These are phyloP conservation scores for Spinibarbus caldwelli DNA, from an alignment of 2,797 vertebrate species.

Conservation along the genomic window DNA sequence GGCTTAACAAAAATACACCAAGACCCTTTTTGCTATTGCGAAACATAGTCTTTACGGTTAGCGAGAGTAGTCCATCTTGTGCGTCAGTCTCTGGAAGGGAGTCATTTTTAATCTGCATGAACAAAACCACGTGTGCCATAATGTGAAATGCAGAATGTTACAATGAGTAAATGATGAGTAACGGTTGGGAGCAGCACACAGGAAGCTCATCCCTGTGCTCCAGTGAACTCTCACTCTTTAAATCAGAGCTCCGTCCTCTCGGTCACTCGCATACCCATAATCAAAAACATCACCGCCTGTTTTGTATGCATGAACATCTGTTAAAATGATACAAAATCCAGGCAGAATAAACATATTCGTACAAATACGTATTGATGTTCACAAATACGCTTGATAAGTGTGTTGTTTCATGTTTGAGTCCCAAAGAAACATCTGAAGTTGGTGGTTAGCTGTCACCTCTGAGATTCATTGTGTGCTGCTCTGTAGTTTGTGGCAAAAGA, in stretches of 20 bases:
- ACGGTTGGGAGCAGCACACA: conserved; percentile 62
- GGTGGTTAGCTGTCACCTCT: conserved; percentile 58
- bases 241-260: neutral
- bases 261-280: conserved; percentile 11
- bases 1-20: conserved; percentile 65
- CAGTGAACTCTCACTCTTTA: conserved; percentile 13
- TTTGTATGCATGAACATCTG: neutral
- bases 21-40: conserved; percentile 49
- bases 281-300: conserved; percentile 10
- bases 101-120: conserved; percentile 69
- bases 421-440: conserved; percentile 32
- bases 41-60: conserved; percentile 44
- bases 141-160: conserved; percentile 66
- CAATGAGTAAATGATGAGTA: conserved; percentile 69
- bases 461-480: conserved; percentile 61
- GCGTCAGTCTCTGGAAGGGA: conserved; percentile 56
- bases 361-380: conserved; percentile 20
- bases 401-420: neutral
- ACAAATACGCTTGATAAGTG: neutral
- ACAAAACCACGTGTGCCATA: conserved; percentile 56
- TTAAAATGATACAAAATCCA: neutral
- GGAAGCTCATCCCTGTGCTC: conserved; percentile 66
- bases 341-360: neutral
- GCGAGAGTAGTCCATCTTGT: conserved; percentile 1
- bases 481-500: conserved; percentile 59